Evolutionary conservation across 2,113 vertebrate species (phyloP).

Genomic region (Varanus komodoensis): DNA sequence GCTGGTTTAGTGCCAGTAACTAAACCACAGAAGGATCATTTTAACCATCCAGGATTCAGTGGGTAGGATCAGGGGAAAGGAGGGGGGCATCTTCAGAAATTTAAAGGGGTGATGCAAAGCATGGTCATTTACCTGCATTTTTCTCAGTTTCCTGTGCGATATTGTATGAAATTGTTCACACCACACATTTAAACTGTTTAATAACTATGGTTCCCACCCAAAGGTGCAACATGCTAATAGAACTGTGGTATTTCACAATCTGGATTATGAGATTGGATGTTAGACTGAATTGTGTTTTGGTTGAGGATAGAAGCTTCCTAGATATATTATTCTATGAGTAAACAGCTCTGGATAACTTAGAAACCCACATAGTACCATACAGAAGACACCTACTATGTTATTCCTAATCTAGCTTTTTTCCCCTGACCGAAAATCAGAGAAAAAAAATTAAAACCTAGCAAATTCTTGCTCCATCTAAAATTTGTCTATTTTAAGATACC

Average conservation of each 20-base stretch:
- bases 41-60: no score
- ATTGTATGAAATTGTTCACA: neutral
- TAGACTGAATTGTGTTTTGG: neutral
- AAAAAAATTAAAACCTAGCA: neutral
- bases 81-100: no score
- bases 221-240: neutral
- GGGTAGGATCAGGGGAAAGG: no score
- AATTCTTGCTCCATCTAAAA: neutral
- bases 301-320: neutral
- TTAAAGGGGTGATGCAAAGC: no score
- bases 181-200: neutral
- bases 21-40: no score
- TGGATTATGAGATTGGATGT: neutral
- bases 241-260: neutral
- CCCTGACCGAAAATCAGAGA: neutral
- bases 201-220: neutral
- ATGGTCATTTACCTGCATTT: no score
- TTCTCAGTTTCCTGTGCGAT: neutral
- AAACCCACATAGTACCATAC: neutral
- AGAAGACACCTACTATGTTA: neutral
- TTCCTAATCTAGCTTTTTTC: neutral
- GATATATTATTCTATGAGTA: neutral
- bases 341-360: neutral
- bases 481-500: neutral
- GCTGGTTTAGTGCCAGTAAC: no score